Conservation (phyloP, 2,113 vertebrate genomes). For the Tautogolabrus adspersus region DNA sequence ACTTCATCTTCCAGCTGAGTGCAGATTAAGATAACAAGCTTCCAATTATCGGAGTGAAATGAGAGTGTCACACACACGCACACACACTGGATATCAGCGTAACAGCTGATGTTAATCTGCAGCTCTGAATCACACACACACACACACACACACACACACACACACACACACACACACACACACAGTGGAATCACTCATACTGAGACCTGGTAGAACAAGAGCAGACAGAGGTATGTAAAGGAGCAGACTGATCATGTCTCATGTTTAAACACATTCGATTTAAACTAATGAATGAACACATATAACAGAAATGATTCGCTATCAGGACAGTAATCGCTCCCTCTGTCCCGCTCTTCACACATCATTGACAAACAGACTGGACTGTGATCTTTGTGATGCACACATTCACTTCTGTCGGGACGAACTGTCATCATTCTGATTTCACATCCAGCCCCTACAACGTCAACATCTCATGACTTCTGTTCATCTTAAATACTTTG, state of each 20-base stretch:
- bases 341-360: too few relatives aligned
- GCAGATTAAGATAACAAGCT: slow-evolving; percentile 36
- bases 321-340: too few relatives aligned
- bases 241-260: not conserved
- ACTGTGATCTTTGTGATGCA: too few relatives aligned
- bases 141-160: too few relatives aligned
- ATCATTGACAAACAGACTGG: too few relatives aligned
- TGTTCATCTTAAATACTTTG: too few relatives aligned
- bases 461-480: too few relatives aligned
- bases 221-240: not conserved
- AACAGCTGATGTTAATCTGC: slow-evolving; percentile 35
- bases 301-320: too few relatives aligned
- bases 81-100: not conserved
- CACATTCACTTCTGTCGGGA: too few relatives aligned
- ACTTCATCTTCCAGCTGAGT: slow-evolving; percentile 2
- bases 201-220: not conserved
- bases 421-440: too few relatives aligned
- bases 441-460: too few relatives aligned
- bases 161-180: not conserved
- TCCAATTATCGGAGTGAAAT: slow-evolving; percentile 34
- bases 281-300: not conserved
- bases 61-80: slow-evolving; percentile 9
- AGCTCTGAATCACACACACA: slow-evolving; percentile 3
- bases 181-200: not conserved
- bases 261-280: not conserved